A percentile compares a stretch with the other conserved stretches of the same genome.
Conservation (phyloP, 2,797 vertebrate species). For the Momotus momota region DNA sequence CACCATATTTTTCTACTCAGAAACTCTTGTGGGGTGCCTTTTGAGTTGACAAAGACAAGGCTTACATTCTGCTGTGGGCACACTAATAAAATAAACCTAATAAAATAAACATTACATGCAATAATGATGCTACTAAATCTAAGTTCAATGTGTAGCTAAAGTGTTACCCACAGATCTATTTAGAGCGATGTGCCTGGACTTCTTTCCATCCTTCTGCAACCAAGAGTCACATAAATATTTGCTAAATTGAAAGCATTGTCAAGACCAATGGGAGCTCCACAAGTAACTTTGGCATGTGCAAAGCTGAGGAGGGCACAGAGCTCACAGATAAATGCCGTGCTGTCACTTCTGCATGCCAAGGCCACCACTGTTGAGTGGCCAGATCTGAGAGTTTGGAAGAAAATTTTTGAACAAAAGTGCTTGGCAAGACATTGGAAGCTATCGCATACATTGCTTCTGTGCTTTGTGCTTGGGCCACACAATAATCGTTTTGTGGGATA, state of each 20-base stretch:
- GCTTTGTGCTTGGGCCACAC: neutral
- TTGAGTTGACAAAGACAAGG: slow-evolving; percentile 67
- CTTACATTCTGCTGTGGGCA: slow-evolving; percentile 66
- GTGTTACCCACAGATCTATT: slow-evolving; percentile 67
- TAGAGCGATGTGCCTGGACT: slow-evolving; percentile 47
- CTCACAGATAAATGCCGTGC: neutral
- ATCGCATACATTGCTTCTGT: rapidly evolving
- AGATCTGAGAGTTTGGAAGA: neutral
- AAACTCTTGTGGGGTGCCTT: slow-evolving; percentile 63
- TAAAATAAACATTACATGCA: slow-evolving; percentile 73
- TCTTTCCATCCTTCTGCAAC: slow-evolving; percentile 21
- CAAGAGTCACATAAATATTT: slow-evolving; percentile 49
- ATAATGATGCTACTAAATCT: slow-evolving; percentile 71
- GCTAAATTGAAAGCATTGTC: neutral
- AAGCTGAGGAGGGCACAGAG: neutral
- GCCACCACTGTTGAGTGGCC: slow-evolving; percentile 5
- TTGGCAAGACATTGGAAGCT: neutral
- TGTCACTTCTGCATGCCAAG: neutral
- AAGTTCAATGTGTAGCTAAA: slow-evolving; percentile 64
- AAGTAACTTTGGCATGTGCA: neutral
- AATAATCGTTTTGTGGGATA: neutral
- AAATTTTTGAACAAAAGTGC: neutral
- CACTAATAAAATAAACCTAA: slow-evolving; percentile 73
- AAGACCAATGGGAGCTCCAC: slow-evolving; percentile 32
- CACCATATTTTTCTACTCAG: slow-evolving; percentile 60